These are phyloP conservation scores for Xiphophorus couchianus DNA, from an alignment of 2,113 vertebrate genomes.

Conservation along the genomic window DNA sequence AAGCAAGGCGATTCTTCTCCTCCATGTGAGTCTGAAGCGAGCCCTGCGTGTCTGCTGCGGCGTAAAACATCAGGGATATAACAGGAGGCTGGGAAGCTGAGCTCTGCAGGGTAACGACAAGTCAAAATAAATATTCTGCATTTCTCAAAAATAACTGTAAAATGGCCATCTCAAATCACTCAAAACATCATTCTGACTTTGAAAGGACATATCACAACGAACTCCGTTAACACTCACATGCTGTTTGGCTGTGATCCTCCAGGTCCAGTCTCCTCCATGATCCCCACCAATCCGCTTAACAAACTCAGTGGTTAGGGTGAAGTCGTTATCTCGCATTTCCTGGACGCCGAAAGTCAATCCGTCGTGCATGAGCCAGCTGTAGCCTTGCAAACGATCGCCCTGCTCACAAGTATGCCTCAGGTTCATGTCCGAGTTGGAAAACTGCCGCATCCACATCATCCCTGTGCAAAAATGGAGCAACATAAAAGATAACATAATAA, in stretches of 20 bases:
- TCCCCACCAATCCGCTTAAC: slow-evolving; percentile 88
- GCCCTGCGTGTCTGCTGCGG: slow-evolving; percentile 90
- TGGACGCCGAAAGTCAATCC: slow-evolving; percentile 89
- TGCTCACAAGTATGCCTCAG: slow-evolving; percentile 93
- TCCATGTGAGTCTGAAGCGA: slow-evolving; percentile 81
- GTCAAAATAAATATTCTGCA: neutral
- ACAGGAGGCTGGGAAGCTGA: slow-evolving; percentile 76
- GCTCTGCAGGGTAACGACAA: slow-evolving; percentile 51
- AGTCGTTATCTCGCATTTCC: slow-evolving; percentile 85
- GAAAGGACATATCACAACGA: neutral
- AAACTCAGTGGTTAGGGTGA: slow-evolving; percentile 88
- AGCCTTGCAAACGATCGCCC: slow-evolving; percentile 84
- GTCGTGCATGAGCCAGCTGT: slow-evolving; percentile 93
- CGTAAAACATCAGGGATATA: slow-evolving; percentile 92
- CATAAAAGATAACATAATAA: neutral
- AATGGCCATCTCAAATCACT: neutral
- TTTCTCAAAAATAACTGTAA: neutral
- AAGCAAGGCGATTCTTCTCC: slow-evolving; percentile 78
- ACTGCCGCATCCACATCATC: slow-evolving; percentile 93
- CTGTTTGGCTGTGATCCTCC: slow-evolving; percentile 87
- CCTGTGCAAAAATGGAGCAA: slow-evolving; percentile 72
- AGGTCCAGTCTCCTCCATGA: slow-evolving; percentile 96
- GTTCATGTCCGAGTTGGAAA: slow-evolving; percentile 75
- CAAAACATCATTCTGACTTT: neutral
- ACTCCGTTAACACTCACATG: slow-evolving; percentile 76